Evolutionary conservation across 2,888 invertebrate genomes (phyloP), one percentile per base, ranked within the genome.

Genomic region (Zhuqinia jingwanae): DNA sequence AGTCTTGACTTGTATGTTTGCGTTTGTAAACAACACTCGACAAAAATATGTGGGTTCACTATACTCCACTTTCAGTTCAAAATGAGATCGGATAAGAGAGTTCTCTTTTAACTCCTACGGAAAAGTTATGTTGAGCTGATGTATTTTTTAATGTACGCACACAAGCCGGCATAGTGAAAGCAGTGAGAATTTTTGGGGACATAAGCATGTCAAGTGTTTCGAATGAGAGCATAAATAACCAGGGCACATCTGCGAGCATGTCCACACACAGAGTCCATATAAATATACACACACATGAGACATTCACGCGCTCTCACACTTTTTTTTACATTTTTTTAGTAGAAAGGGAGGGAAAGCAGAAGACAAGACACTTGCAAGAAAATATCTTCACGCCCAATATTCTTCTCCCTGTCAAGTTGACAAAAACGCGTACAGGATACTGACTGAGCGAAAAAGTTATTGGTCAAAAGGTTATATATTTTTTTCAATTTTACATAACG

Each of bases 181-280:
- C n/a, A 70, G 70, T 45, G 47, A 45, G 22, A 70, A 70, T 10
- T 45, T n/a, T 36, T n/a, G 13, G 45, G 76, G 45, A 53, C 27
- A 53, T 30, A 30, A 53, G 53, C 45, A 30, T 79, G 79, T 78
- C 79, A 79, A 50, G 65, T 63, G 79, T 79, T 65, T 25, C 65
- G 63, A 63, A 76, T 83, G 65, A 83, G 83, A 63, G 76, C 65
- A 76, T 83, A 83, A 83, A 83, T 63, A 65, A 76, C 76, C 65
- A 17, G 27, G 63, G 50, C 83, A 83, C 83, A 83, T 76, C 76
- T 83, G 83, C 17, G 47, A 50, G 42, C 60, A 25, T 63, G 83
- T 76, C 76, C 76, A 65, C 50, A 81, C 47, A 65, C 20, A 27
- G 30, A 65, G 36, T 36, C 36, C 36, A 36, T 36, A n/a, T n/a